phyloP scores from a whole-genome alignment of 2,113 vertebrate genomes.

The Labeo rohita region DNA sequence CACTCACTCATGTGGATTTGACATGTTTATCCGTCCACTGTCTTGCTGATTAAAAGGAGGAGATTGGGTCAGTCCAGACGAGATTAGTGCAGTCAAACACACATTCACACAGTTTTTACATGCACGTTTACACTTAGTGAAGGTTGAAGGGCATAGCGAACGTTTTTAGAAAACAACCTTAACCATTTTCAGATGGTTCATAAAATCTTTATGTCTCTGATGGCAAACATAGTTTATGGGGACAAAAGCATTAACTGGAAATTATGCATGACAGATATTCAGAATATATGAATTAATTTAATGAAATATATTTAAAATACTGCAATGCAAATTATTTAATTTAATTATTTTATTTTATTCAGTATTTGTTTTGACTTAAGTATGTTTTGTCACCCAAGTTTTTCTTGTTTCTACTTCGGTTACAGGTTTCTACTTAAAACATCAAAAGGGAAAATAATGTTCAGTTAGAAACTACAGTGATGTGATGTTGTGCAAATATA shows the following conservation, averaged over 20 bases:
- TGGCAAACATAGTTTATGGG: background rate
- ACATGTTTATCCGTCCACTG: slow-evolving; percentile 47
- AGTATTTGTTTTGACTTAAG: background rate
- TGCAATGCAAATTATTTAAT: background rate
- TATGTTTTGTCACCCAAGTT: background rate
- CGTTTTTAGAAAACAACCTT: background rate
- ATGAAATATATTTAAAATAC: background rate
- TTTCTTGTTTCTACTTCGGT: background rate
- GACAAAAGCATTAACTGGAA: background rate
- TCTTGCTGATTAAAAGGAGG: slow-evolving; percentile 57
- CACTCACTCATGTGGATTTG: slow-evolving; percentile 30
- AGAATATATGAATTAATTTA: background rate
- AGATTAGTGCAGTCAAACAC: slow-evolving; percentile 18
- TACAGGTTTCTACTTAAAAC: background rate
- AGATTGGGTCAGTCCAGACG: background rate
- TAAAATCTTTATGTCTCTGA: background rate
- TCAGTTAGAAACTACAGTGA: background rate
- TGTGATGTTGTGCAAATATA: background rate
- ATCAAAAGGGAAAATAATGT: background rate
- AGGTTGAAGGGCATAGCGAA: background rate
- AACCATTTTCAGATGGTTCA: background rate
- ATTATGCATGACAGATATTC: background rate
- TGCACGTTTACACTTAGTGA: background rate
- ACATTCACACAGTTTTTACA: background rate
- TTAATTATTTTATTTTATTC: too few species aligned